Evolutionary conservation across 1,140 invertebrate genomes (phyloP), one percentile per base, ranked within the genome.

Genomic region (Carcinoscorpius rotundicauda): DNA sequence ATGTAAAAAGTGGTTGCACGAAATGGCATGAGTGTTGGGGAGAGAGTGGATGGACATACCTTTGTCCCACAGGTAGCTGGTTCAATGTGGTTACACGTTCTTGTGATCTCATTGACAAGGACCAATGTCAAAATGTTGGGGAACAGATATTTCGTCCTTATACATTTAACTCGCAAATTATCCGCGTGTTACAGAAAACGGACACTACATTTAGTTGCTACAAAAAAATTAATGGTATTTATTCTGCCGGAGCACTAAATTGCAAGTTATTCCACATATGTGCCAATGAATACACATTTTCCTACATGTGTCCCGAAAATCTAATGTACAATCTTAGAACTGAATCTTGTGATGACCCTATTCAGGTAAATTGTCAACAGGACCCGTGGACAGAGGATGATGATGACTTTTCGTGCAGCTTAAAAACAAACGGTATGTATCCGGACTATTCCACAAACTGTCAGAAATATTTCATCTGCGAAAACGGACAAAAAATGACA

Each of bases 11-110:
- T 4, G 64, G 58, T 4, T 68, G 67, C 29, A 51, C 61, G 0
- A 6, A 58, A n/a, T 68, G 64, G 62, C 67, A 68, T 58, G 67
- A 68, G 64, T 68, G 67, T 53, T 51, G 64, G 50, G 62, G 64
- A 29, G 64, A 63, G 3, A 52, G 61, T 6, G 67, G 67, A 1
- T 65, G 61, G 52, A 66, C 64, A 10, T 65, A 65, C 56, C 52
- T 59, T 5, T 68, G 67, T n/a, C 64, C 67, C 0, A 4, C 8
- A 58, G 64, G 64, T 29, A 29, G 29, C 29, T 29, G 29, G 29
- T 29, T 29, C 29, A 29, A 29, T 29, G 29, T 29, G 29, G 29
- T 29, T 29, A 29, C 29, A 29, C 29, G 29, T 29, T 29, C 29
- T 29, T 29, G 29, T 29, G 29, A 29, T 29, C 29, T 29, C 29